Percentiles rank a stretch among this genome's conserved stretches.
phyloP scores from a whole-genome alignment of 2,113 vertebrate genomes.

The Barnardius zonarius region DNA sequence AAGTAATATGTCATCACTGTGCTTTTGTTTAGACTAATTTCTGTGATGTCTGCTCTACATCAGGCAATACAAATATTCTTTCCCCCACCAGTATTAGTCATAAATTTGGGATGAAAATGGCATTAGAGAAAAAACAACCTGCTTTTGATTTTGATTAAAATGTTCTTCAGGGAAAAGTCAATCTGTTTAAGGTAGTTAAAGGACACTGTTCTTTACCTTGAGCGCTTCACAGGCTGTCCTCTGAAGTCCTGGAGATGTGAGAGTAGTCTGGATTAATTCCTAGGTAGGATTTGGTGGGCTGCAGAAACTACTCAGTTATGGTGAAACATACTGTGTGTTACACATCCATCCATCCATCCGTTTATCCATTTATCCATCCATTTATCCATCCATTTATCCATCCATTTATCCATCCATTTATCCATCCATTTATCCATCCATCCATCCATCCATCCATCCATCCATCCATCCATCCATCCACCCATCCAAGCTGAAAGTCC shows the following conservation, averaged over 20 bases:
- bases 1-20: conserved; percentile 49
- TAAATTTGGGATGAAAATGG: conserved; percentile 49
- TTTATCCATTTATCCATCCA: too few species aligned
- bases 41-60: conserved; percentile 40
- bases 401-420: neutral
- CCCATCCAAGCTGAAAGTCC: neutral
- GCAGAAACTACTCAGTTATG: neutral
- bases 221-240: neutral
- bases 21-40: conserved; percentile 71
- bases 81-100: neutral
- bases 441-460: neutral
- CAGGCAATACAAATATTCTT: conserved; percentile 37
- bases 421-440: neutral
- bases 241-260: neutral
- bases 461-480: neutral
- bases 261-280: neutral
- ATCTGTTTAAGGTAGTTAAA: neutral
- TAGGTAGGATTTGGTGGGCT: neutral
- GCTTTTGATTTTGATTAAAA: conserved; percentile 46
- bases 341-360: too few species aligned
- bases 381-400: neutral
- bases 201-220: neutral
- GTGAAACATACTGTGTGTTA: neutral
- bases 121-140: conserved; percentile 35
- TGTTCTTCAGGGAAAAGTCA: neutral